Evolutionary conservation across 1,140 invertebrate genomes (phyloP).

Genomic region (Agraylea sexmaculata): DNA sequence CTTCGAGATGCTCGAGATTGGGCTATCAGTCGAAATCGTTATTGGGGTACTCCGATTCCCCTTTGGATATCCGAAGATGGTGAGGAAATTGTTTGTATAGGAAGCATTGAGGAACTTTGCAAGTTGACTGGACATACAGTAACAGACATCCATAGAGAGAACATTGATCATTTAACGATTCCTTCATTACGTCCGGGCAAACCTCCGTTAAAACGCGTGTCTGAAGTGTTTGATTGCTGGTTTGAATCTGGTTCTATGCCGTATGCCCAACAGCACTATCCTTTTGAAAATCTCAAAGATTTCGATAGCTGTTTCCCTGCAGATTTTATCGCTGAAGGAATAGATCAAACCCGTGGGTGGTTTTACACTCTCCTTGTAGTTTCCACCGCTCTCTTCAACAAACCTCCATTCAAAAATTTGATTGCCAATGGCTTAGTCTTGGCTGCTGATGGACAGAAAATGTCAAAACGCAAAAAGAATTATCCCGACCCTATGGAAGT

Average conservation of each 20-base stretch:
- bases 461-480: constrained; percentile 99
- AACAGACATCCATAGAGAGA: constrained; percentile 90
- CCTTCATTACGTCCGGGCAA: constrained; percentile 75
- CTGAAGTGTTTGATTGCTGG: constrained; percentile 99
- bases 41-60: constrained; percentile 99
- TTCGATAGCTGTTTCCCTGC: constrained; percentile 93
- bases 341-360: constrained; percentile 98
- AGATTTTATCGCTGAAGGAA: constrained; percentile 98
- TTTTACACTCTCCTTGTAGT: constrained; percentile 96
- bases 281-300: constrained; percentile 80
- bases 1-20: constrained; percentile 93
- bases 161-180: constrained; percentile 87
- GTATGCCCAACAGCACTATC: constrained; percentile 93
- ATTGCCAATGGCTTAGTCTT: constrained; percentile 93
- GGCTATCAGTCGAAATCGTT: constrained; percentile 91
- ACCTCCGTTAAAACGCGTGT: constrained; percentile 70
- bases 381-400: constrained; percentile 91
- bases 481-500: constrained; percentile 94
- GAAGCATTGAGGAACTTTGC: constrained; percentile 86
- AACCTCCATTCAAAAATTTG: constrained; percentile 95
- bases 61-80: constrained; percentile 92
- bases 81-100: constrained; percentile 88
- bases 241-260: constrained; percentile 99
- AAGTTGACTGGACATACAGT: constrained; percentile 70
- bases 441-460: constrained; percentile 95